A percentile compares a stretch with the other conserved stretches of the same genome.
These are phyloP conservation scores for Schrankia costaestrigalis DNA, from an alignment of 2,888 invertebrate genomes.

Conservation along the genomic window DNA sequence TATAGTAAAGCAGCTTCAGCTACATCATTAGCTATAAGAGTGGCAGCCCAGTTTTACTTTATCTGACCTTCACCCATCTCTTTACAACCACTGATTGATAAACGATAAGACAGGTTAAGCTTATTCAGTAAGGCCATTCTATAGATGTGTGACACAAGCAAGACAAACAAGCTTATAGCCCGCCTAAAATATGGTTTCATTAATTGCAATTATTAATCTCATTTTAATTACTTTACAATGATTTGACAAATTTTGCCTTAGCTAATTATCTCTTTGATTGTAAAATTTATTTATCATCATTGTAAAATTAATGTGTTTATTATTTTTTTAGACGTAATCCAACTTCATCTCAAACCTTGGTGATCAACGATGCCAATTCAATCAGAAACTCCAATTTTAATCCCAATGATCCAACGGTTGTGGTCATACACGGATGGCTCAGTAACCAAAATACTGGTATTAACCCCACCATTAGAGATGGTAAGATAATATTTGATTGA, in stretches of 20 bases:
- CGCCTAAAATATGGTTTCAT: too few species aligned
- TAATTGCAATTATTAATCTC: too few species aligned
- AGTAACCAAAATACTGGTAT: slow-evolving; percentile 40
- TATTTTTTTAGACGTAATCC: slow-evolving; percentile 45
- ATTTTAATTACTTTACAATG: too few species aligned
- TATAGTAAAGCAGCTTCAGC: not conserved
- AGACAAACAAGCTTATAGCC: too few species aligned
- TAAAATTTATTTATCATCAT: not conserved
- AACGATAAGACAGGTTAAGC: too few species aligned
- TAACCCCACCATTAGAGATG: slow-evolving; percentile 48
- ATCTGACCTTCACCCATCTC: too few species aligned
- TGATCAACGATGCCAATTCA: slow-evolving; percentile 43
- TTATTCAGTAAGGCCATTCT: too few species aligned
- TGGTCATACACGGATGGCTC: slow-evolving; percentile 49
- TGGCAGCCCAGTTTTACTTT: too few species aligned
- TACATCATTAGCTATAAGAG: too few species aligned
- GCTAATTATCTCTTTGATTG: not conserved
- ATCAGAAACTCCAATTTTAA: slow-evolving; percentile 50
- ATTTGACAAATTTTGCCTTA: too few species aligned
- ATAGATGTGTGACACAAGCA: too few species aligned
- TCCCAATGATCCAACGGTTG: slow-evolving; percentile 27
- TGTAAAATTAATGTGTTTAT: not conserved
- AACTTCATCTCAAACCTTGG: slow-evolving; percentile 35
- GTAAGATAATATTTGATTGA: slow-evolving; percentile 38
- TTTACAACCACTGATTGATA: too few species aligned